These are phyloP conservation scores for Amaurobius ferox DNA, from an alignment of 2,888 invertebrate species.

Conservation along the genomic window DNA sequence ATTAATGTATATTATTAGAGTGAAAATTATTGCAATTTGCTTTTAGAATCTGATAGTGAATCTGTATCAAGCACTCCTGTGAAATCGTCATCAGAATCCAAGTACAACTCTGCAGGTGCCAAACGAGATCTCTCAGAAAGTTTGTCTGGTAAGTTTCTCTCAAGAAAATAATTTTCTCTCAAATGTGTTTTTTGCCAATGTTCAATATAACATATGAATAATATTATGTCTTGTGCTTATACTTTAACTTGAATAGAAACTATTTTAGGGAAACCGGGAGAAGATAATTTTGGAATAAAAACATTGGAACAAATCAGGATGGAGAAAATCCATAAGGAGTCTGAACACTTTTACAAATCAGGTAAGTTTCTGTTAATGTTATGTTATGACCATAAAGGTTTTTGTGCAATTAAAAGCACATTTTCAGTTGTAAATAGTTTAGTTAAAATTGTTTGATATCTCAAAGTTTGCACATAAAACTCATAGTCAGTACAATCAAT, in stretches of 20 bases:
- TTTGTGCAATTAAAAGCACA: neutral
- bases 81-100: conserved; percentile 28
- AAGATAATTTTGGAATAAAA: conserved; percentile 80
- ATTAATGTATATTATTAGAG: too few species aligned
- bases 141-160: conserved; percentile 37
- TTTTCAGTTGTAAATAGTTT: neutral
- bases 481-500: neutral
- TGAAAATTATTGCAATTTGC: too few species aligned
- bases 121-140: conserved; percentile 19
- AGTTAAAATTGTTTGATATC: neutral
- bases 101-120: neutral
- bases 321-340: conserved; percentile 84
- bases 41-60: conserved; percentile 88
- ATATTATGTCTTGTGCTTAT: too few species aligned
- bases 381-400: neutral
- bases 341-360: conserved; percentile 82
- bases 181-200: too few species aligned
- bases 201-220: too few species aligned
- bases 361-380: conserved; percentile 22
- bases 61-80: conserved; percentile 81
- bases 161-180: too few species aligned
- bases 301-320: conserved; percentile 84
- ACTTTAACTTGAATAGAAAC: too few species aligned
- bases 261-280: too few species aligned
- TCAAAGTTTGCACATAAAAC: neutral